Base-by-base conservation (phyloP, 1,140 invertebrate species). In the Meloidogyne hapla region DNA sequence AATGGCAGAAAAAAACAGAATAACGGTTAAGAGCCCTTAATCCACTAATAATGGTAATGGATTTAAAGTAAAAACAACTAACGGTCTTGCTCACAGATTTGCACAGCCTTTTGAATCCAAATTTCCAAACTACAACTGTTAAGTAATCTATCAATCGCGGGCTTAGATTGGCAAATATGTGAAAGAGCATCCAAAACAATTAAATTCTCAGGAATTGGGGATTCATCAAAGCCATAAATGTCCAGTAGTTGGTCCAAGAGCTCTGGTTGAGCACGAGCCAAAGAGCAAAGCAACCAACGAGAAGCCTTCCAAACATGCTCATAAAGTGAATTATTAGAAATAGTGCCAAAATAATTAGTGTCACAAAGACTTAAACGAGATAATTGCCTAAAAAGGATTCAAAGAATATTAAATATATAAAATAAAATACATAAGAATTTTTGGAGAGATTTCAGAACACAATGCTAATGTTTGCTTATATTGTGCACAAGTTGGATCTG, bases 401-500 rank as follows among this genome's bases (percentile, higher is more conserved):
- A 33, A 65, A 65, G 10, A 13, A 33, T 12, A 65, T 12, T 23
- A 23, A 69, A 40, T 15, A 5, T 69, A 23, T 10, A 8, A 64
- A 13, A 28, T 13, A 26, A 73, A 12, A 65, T 66, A 74, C 74
- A n/a, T 78, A 4, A 77, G n/a, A 33, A 77, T 45, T 9, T 63
- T 66, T 12, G 78, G 70, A 61, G 33, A 77, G 23, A 81, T n/a
- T 18, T 79, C 78, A 12, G 80, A 45, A 64, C 78, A 79, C n/a
- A 81, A 23, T 23, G 78, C 78, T 13, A 81, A 79, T 5, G 78
- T 79, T 23, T 79, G 80, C 1, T 79, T 68, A 13, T 73, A n/a
- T 8, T 79, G 48, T 1, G 10, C 15, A 8, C 23, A 69, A 67
- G 18, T 6, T n/a, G 76, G 79, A 38, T 33, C 38, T n/a, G 63